Conservation (phyloP, 2,113 vertebrate species). For the Esox niger region DNA sequence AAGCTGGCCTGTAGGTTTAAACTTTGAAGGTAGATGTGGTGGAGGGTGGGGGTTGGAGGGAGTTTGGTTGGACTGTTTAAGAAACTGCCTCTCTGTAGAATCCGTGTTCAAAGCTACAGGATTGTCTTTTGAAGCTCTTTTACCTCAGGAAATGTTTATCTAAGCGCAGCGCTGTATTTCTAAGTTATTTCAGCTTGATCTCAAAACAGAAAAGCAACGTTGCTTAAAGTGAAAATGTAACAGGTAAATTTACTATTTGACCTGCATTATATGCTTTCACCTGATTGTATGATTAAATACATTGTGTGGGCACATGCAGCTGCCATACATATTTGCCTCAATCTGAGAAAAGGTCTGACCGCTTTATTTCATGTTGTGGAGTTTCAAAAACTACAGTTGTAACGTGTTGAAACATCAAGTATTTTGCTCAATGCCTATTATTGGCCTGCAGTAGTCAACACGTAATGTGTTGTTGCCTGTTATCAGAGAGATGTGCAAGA, state of each 20-base stretch:
- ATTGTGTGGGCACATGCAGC: conserved; percentile 50
- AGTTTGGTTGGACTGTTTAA: background rate
- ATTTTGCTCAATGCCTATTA: no score
- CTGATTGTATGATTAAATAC: background rate
- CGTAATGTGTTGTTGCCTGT: no score
- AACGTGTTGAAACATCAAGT: background rate
- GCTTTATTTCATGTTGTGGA: conserved; percentile 25
- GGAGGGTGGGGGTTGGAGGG: background rate
- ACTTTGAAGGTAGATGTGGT: background rate
- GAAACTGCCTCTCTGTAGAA: background rate
- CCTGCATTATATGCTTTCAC: conserved; percentile 2
- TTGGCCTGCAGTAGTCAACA: no score
- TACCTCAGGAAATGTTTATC: background rate
- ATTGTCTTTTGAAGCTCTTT: background rate
- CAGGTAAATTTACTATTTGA: background rate
- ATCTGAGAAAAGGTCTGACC: conserved; percentile 16
- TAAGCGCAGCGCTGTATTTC: background rate
- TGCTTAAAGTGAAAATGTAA: background rate
- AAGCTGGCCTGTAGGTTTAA: conserved; percentile 60
- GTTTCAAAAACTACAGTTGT: background rate
- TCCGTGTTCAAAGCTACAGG: conserved; percentile 3
- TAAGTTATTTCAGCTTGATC: background rate
- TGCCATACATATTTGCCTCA: conserved; percentile 48
- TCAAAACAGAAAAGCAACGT: background rate
- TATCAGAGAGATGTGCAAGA: no score